These are phyloP conservation scores for Baryphthengus martii DNA, from an alignment of 2,113 vertebrate species.

Conservation along the genomic window DNA sequence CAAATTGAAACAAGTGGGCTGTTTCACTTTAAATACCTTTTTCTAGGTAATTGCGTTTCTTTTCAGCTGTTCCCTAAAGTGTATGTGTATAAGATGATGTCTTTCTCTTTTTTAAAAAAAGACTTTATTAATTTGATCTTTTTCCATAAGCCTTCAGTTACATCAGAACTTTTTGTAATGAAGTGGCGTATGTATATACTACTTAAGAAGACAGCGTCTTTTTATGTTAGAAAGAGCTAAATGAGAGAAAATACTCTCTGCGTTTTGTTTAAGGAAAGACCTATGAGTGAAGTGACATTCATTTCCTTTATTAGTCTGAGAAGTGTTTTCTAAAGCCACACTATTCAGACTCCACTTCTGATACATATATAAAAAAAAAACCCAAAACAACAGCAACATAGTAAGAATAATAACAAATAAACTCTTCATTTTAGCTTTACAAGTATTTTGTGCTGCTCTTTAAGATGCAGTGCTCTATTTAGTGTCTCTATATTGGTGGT, in stretches of 20 bases:
- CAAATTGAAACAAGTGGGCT: no score
- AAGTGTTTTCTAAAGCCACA: not conserved
- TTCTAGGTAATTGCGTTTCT: not conserved
- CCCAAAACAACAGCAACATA: not conserved
- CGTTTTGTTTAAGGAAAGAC: not conserved
- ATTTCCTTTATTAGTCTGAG: not conserved
- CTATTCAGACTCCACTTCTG: not conserved
- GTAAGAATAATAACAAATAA: not conserved
- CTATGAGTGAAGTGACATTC: not conserved
- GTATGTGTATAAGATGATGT: no score
- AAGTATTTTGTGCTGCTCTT: not conserved
- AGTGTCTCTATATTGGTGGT: not conserved
- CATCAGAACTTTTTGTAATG: not conserved
- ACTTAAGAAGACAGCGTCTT: not conserved
- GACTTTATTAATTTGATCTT: not conserved
- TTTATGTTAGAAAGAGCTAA: not conserved
- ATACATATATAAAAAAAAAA: not conserved
- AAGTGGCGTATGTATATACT: not conserved
- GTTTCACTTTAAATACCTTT: not conserved
- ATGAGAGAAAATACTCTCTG: not conserved
- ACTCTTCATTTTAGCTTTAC: not conserved
- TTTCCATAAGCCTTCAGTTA: not conserved
- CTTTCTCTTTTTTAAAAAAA: not conserved
- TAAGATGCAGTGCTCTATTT: not conserved
- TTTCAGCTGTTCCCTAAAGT: not conserved